Evolutionary conservation across 2,888 invertebrate species (phyloP).

Genomic region (Choristoneura rosaceana): DNA sequence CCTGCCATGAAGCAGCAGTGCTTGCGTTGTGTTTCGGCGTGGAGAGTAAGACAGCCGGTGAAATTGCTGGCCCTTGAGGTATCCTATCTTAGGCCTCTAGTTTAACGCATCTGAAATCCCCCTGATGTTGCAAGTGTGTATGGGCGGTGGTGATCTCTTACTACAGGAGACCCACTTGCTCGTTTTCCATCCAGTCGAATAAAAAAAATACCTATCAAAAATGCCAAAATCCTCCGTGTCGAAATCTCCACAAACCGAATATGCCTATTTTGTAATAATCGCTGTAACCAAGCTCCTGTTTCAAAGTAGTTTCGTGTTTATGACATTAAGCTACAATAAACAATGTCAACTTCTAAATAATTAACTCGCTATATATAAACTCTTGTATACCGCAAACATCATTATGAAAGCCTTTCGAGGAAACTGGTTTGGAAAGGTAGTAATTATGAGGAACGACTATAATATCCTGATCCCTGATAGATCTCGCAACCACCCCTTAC

Average conservation of each 20-base stretch:
- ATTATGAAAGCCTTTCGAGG: constrained; percentile 53
- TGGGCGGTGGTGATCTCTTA: no score
- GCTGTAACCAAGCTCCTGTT: neutral
- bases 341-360: constrained; percentile 43
- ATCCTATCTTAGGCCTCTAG: no score
- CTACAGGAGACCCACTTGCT: no score
- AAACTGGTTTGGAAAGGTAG: constrained; percentile 58
- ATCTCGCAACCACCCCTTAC: constrained; percentile 49
- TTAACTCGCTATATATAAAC: constrained; percentile 41
- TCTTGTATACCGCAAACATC: constrained; percentile 53
- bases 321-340: constrained; percentile 32
- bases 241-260: neutral
- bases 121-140: no score
- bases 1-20: no score
- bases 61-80: no score
- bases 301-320: constrained; percentile 25
- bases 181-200: no score
- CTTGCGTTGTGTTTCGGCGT: no score
- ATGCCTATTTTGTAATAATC: neutral
- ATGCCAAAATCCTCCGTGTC: neutral
- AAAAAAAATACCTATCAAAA: no score
- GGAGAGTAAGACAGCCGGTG: no score
- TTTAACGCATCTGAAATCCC: no score
- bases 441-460: constrained; percentile 54
- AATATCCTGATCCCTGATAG: constrained; percentile 50